Evolutionary conservation across 2,113 vertebrate species (phyloP), one percentile per base, ranked within the genome.

Genomic region (Apus apus): DNA sequence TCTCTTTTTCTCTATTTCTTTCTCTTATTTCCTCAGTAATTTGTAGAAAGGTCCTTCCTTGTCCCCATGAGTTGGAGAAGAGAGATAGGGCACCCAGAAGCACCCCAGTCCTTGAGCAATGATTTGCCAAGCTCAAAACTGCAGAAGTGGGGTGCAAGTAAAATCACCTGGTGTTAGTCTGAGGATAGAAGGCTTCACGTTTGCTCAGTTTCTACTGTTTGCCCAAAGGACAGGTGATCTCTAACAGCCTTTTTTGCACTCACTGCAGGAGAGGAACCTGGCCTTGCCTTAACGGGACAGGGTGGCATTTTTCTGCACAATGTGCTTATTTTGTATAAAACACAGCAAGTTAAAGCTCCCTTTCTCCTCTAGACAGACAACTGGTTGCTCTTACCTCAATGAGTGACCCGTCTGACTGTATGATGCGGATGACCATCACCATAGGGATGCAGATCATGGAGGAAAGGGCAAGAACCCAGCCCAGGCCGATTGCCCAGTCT

Each of bases 401-500:
- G 89, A 99, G 97, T 2, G 99, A 98, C 81, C 99, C 99, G 46
- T 99, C 98, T 15, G 99, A 99, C 96, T 98, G 98, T 86, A 99
- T 94, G 97, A 99, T 98, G 97, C 99, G 99, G 97, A 99, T 98
- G 95, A 99, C 98, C 97, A 99, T 98, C 93, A 99, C 99, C 98
- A 99, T 96, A 62, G 99, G 99, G 98, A 99, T 98, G 90, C 99
- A 99, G 90, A 99, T 96, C 99, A 99, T 99, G 94, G 99, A 99
- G 93, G 98, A 93, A 87, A 99, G 98, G 66, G 99, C 99, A 96
- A 99, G 98, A 95, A 91, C 92, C 99, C 99, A 99, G 88, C 99
- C 99, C 68, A 99, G 89, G 75, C 99, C 99, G 9, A 99, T 98
- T 90, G 99, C 98, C 99, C 99, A 99, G 64, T 98, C 98, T 10